Conservation (phyloP, 2,797 vertebrate genomes). For the Enteromius radiatus region DNA sequence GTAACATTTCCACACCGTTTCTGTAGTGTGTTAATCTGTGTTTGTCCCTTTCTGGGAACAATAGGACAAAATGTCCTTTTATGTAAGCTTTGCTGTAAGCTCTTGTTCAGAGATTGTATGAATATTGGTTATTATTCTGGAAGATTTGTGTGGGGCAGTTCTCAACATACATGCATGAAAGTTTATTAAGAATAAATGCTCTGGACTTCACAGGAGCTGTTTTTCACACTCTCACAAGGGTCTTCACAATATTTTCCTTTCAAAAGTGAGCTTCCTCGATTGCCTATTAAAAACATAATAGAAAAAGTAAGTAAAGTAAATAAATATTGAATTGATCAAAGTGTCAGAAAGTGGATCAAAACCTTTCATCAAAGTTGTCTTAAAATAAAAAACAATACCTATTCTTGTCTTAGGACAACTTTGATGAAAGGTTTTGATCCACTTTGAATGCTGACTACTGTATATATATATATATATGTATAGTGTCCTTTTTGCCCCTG, state of each 20-base stretch:
- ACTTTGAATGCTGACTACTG: too few relatives aligned
- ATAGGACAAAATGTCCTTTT: constrained; percentile 17
- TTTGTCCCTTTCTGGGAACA: constrained; percentile 34
- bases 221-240: background rate
- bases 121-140: constrained; percentile 15
- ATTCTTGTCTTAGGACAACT: too few relatives aligned
- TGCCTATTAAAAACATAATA: background rate
- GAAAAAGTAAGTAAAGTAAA: too few relatives aligned
- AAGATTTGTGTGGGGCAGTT: background rate
- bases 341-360: too few relatives aligned
- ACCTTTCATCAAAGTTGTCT: too few relatives aligned
- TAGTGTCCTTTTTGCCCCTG: constrained; percentile 41
- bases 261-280: background rate
- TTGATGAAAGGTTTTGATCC: too few relatives aligned
- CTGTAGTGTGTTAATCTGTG: constrained; percentile 35
- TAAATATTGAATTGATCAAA: too few relatives aligned
- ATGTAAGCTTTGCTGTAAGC: constrained; percentile 1
- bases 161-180: background rate
- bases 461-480: too few relatives aligned
- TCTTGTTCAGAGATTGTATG: background rate
- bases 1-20: background rate
- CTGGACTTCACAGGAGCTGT: background rate
- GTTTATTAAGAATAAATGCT: background rate
- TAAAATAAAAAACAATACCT: too few relatives aligned
- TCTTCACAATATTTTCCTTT: background rate